phyloP scores from a whole-genome alignment of 2,113 vertebrate species.

The Aythya baeri region DNA sequence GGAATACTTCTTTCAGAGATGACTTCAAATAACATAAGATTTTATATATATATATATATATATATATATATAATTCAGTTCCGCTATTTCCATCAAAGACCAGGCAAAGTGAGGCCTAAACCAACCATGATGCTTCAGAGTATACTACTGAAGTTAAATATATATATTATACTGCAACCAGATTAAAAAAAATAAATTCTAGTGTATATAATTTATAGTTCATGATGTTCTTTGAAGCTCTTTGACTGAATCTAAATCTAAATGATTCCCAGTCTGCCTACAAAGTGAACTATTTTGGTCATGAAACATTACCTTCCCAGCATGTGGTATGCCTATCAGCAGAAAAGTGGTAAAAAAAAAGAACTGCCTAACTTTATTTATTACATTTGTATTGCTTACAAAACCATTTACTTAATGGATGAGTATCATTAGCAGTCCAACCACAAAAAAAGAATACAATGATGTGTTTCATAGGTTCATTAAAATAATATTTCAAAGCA shows the following conservation, averaged over 20 bases:
- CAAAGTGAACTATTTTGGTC: conserved; percentile 80
- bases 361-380: conserved; percentile 84
- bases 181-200: conserved; percentile 7
- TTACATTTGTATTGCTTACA: conserved; percentile 87
- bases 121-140: not conserved
- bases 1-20: not conserved
- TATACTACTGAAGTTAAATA: not conserved
- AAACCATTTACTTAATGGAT: conserved; percentile 96
- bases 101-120: not conserved
- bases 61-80: not conserved
- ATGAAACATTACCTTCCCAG: conserved; percentile 86
- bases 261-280: conserved; percentile 70
- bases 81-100: not conserved
- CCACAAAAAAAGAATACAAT: conserved; percentile 88
- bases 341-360: conserved; percentile 82
- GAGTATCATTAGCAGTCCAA: conserved; percentile 89
- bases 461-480: conserved; percentile 90
- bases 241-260: conserved; percentile 56
- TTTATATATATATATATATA: not conserved
- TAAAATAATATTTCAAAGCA: conserved; percentile 91
- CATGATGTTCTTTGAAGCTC: conserved; percentile 41
- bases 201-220: conserved; percentile 25
- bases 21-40: not conserved
- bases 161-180: not conserved
- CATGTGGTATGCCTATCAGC: conserved; percentile 81